These are phyloP conservation scores for Lasioglossum lativentre DNA, from an alignment of 2,888 invertebrate species.

Conservation along the genomic window DNA sequence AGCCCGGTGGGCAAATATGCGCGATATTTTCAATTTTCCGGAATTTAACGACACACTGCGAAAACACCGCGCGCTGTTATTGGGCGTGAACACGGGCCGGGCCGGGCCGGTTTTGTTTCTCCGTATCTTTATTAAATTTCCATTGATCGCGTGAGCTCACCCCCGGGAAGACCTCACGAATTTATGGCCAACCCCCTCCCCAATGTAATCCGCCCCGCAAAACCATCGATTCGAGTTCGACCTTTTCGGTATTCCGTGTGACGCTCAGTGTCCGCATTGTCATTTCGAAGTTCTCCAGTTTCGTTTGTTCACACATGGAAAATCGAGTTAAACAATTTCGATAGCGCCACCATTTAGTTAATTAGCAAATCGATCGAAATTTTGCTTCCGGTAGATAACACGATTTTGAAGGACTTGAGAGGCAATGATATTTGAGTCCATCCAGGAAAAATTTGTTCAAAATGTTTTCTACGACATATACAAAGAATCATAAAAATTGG, in stretches of 20 bases:
- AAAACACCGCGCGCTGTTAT: conserved; percentile 14
- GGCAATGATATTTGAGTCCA: too few species aligned
- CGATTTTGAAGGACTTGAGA: too few species aligned
- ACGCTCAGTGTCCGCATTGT: background rate
- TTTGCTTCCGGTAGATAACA: too few species aligned
- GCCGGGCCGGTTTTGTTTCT: background rate
- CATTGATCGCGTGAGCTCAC: conserved; percentile 34
- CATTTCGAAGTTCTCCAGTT: background rate
- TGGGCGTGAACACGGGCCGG: background rate
- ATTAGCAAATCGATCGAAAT: background rate
- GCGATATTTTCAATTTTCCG: conserved; percentile 19
- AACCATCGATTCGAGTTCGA: background rate
- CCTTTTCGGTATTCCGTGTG: background rate
- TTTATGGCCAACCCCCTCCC: background rate
- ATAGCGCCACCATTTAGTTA: background rate
- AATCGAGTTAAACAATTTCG: background rate
- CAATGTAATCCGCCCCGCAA: background rate
- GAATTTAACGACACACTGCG: conserved; percentile 10
- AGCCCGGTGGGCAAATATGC: background rate
- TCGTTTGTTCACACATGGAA: background rate
- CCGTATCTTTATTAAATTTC: conserved; percentile 43
- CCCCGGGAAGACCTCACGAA: conserved; percentile 20
- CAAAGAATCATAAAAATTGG: too few species aligned
- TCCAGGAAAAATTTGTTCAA: too few species aligned
- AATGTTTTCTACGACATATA: too few species aligned